These are phyloP conservation scores for Saguinus imperator DNA, from an alignment of 2,113 vertebrate species.

Conservation along the genomic window DNA sequence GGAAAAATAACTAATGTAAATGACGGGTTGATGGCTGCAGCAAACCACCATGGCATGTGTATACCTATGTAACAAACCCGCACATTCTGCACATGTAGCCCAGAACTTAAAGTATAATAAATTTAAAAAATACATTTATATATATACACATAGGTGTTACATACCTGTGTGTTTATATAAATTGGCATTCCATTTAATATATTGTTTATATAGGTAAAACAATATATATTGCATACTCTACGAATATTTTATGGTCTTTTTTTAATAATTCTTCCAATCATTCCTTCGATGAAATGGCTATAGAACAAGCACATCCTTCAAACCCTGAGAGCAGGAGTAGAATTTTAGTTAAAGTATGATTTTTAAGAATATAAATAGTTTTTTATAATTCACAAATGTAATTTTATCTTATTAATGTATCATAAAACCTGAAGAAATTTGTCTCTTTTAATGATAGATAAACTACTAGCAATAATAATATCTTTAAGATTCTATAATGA, in stretches of 20 bases:
- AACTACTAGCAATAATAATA: conserved; percentile 3
- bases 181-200: background rate
- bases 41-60: too few relatives aligned
- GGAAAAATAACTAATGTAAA: too few relatives aligned
- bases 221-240: background rate
- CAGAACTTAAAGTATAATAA: too few relatives aligned
- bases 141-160: background rate
- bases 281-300: background rate
- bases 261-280: background rate
- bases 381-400: background rate
- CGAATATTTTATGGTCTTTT: background rate
- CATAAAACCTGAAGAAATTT: background rate
- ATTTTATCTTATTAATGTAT: background rate
- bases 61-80: too few relatives aligned
- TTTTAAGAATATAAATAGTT: background rate
- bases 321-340: background rate
- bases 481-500: background rate
- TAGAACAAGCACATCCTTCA: background rate
- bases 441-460: background rate
- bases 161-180: background rate
- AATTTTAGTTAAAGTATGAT: conserved; percentile 23
- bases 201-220: background rate
- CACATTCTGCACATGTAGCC: too few relatives aligned
- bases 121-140: background rate
- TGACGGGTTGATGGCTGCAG: too few relatives aligned